These are phyloP conservation scores for Mionectes macconnelli DNA, from an alignment of 2,113 vertebrate genomes.

Conservation along the genomic window DNA sequence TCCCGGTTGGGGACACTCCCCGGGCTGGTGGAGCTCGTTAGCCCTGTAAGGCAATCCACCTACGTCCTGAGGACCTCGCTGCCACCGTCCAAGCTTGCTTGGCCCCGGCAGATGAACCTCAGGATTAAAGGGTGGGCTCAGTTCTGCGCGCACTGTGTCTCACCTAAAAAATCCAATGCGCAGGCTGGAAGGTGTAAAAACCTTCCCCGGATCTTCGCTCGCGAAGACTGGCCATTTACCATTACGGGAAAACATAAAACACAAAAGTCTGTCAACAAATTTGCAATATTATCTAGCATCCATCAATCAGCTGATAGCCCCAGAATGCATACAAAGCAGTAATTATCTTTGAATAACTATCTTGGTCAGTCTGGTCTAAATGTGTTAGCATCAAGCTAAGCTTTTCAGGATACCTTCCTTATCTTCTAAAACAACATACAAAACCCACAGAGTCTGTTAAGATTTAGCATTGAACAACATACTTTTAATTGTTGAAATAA, in stretches of 20 bases:
- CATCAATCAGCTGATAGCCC: neutral
- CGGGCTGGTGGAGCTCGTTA: no score
- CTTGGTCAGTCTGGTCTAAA: conserved; percentile 21
- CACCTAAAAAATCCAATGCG: no score
- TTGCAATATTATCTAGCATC: neutral
- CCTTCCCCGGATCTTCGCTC: no score
- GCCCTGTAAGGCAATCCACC: no score
- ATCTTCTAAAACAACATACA: neutral
- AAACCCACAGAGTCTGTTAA: neutral
- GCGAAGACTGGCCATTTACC: no score
- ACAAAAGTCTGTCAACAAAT: neutral
- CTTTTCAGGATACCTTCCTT: neutral
- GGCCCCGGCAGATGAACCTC: no score
- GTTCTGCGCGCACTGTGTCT: no score
- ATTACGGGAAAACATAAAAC: neutral
- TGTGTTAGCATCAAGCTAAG: neutral
- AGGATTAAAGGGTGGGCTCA: no score
- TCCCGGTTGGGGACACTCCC: no score
- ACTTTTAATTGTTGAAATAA: neutral
- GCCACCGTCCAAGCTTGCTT: no score
- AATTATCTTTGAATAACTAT: neutral
- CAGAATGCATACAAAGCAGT: neutral
- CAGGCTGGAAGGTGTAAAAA: no score
- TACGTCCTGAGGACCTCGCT: no score
- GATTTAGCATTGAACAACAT: neutral